These are phyloP conservation scores for Dysmachus trigonus DNA, from an alignment of 2,888 invertebrate genomes.

Conservation along the genomic window DNA sequence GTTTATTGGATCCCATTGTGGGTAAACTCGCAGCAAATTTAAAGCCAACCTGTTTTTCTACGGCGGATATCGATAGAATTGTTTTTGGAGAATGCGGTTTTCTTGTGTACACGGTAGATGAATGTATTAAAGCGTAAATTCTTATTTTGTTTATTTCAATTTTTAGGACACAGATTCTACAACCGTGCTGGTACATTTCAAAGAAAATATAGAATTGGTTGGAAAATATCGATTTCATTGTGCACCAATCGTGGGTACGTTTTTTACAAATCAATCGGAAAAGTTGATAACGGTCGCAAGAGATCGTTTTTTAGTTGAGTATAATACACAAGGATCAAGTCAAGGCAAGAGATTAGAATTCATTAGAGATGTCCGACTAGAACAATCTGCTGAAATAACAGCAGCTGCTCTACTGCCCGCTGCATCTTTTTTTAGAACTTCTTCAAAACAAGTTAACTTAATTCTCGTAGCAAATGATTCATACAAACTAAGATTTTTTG, in stretches of 20 bases:
- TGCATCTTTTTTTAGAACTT: constrained; percentile 16
- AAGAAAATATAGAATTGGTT: constrained; percentile 67
- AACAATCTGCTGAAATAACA: constrained; percentile 67
- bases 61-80: not conserved
- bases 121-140: not conserved
- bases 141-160: not conserved
- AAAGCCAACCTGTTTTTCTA: constrained; percentile 66
- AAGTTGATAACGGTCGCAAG: constrained; percentile 69
- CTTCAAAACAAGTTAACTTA: constrained; percentile 9
- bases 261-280: constrained; percentile 56
- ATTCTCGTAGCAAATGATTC: constrained; percentile 56
- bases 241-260: constrained; percentile 66
- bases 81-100: not conserved
- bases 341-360: not conserved
- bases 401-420: constrained; percentile 38
- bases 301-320: constrained; percentile 62
- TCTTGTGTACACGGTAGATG: not conserved
- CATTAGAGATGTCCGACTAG: constrained; percentile 60
- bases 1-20: constrained; percentile 70
- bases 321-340: constrained; percentile 29
- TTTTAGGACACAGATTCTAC: constrained; percentile 68
- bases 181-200: constrained; percentile 66
- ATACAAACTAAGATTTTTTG: constrained; percentile 76
- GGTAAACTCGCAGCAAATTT: constrained; percentile 63
- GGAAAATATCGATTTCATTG: constrained; percentile 73